phyloP scores from a whole-genome alignment of 1,140 invertebrate genomes.

The Drosophila mauritiana region DNA sequence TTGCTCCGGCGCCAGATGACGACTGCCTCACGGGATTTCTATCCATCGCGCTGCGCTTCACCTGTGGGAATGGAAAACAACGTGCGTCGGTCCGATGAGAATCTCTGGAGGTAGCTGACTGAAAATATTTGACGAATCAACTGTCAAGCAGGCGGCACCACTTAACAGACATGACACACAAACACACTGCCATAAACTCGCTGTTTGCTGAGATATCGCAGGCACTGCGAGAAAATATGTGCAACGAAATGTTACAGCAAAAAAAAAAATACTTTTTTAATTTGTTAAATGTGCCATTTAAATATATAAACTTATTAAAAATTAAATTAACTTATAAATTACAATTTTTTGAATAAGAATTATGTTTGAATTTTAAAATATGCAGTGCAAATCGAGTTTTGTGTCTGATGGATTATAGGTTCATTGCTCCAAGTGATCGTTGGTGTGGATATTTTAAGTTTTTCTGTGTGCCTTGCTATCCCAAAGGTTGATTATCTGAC shows the following conservation, averaged over 20 bases:
- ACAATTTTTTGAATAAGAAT: too few species aligned
- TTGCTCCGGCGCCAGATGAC: not conserved
- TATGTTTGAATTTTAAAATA: too few species aligned
- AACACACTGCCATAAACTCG: constrained; percentile 21
- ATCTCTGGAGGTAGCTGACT: constrained; percentile 10
- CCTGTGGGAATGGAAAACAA: constrained; percentile 21
- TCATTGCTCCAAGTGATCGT: too few species aligned
- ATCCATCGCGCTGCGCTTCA: constrained; percentile 31
- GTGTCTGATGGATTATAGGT: too few species aligned
- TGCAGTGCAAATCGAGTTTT: too few species aligned
- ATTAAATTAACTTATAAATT: too few species aligned
- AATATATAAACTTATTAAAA: too few species aligned
- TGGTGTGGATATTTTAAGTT: not conserved
- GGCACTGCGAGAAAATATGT: constrained; percentile 31
- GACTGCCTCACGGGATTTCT: constrained; percentile 17
- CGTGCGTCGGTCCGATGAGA: constrained; percentile 22
- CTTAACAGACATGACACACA: constrained; percentile 57
- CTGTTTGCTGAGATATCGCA: constrained; percentile 45
- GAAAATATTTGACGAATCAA: constrained; percentile 46
- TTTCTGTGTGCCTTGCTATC: constrained; percentile 16
- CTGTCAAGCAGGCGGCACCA: constrained; percentile 34
- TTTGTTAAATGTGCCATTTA: too few species aligned
- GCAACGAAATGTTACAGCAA: too few species aligned
- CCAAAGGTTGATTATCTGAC: constrained; percentile 34
- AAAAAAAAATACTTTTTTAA: too few species aligned